Percentiles rank a stretch among this genome's conserved stretches.
Conservation (phyloP, 2,113 vertebrate species). For the Lepus europaeus region DNA sequence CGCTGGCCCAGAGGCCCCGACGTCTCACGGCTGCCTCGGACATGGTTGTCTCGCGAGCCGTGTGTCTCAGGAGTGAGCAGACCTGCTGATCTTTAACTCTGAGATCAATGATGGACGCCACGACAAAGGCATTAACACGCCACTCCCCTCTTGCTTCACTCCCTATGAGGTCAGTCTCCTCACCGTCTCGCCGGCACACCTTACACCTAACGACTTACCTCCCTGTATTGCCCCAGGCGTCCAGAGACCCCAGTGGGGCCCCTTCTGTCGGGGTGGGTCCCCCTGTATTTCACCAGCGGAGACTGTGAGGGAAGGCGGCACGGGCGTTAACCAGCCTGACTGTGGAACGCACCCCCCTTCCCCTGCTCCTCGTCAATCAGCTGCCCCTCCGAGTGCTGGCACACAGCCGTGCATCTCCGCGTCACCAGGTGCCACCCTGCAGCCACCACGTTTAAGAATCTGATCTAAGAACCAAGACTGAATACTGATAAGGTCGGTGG, state of each 20-base stretch:
- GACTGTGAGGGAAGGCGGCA: rapidly evolving
- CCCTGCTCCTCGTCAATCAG: not conserved
- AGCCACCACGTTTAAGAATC: not conserved
- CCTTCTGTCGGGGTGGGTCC: not conserved
- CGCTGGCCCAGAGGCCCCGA: not conserved
- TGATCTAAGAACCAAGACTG: constrained; percentile 36
- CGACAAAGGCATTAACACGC: not conserved
- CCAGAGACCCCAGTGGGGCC: rapidly evolving
- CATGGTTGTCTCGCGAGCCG: too few relatives aligned
- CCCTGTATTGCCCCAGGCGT: rapidly evolving
- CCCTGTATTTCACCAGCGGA: not conserved
- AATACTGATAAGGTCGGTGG: constrained; percentile 34
- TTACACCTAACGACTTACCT: rapidly evolving
- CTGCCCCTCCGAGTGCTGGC: not conserved
- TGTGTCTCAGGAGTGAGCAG: too few relatives aligned
- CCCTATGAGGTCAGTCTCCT: not conserved
- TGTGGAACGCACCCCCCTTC: not conserved
- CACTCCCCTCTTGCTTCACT: not conserved
- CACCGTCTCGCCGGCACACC: not conserved
- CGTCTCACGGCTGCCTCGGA: not conserved
- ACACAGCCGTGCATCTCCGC: rapidly evolving
- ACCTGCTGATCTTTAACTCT: not conserved
- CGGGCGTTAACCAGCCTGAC: not conserved
- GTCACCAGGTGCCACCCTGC: not conserved
- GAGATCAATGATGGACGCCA: not conserved